Evolutionary conservation across 2,888 invertebrate species (phyloP).

Genomic region (Anarsia innoxiella): DNA sequence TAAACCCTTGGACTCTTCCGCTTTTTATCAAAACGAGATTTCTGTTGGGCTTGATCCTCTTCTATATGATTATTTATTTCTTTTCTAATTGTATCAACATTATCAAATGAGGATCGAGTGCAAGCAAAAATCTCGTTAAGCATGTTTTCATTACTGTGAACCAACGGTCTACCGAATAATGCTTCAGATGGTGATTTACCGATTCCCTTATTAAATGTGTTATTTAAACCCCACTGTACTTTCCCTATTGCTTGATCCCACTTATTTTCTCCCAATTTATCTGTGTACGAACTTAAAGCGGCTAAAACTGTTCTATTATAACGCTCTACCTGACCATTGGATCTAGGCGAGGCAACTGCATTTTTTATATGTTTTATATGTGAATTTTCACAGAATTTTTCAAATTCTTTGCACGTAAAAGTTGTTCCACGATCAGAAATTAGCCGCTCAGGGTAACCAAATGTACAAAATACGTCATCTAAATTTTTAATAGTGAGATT

Average conservation of each 20-base stretch:
- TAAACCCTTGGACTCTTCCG: neutral
- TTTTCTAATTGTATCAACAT: neutral
- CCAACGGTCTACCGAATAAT: constrained; percentile 12
- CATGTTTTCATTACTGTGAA: neutral
- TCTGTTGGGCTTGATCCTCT: neutral
- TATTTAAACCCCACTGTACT: constrained; percentile 18
- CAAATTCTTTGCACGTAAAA: constrained; percentile 9
- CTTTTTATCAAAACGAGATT: neutral
- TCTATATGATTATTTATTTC: neutral
- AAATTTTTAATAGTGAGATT: constrained; percentile 1
- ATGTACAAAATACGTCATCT: constrained; percentile 4
- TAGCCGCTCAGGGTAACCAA: constrained; percentile 4
- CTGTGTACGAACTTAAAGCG: constrained; percentile 5
- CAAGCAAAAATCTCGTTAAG: neutral
- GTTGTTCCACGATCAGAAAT: constrained; percentile 5
- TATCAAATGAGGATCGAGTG: neutral
- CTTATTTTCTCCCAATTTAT: neutral
- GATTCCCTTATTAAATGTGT: constrained; percentile 16
- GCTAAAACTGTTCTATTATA: constrained; percentile 12
- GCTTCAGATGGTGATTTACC: constrained; percentile 16
- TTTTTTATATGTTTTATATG: constrained; percentile 16
- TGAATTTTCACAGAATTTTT: constrained; percentile 1
- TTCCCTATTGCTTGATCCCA: constrained; percentile 14
- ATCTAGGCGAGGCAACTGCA: constrained; percentile 11
- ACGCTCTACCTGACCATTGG: constrained; percentile 11